Evolutionary conservation across 2,797 vertebrate species (phyloP), one percentile per base, ranked within the genome.

Genomic region (Pseudochaenichthys georgianus): DNA sequence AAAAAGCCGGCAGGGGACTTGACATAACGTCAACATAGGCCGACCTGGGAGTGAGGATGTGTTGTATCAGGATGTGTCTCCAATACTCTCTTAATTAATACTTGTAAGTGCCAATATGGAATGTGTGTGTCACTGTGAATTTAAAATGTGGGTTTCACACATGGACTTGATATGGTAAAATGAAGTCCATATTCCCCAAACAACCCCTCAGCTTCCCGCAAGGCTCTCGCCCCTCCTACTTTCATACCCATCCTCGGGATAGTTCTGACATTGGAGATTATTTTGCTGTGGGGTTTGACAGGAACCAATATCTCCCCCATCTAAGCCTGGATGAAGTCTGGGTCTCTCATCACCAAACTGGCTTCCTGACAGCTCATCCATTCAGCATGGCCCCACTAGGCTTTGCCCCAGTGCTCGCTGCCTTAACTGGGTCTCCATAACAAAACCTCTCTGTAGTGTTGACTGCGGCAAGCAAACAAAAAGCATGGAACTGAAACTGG

Each of bases 281-380:
- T 86, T 89, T 84, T 86, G 73, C 89, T 82, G 48, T 87, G 70
- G 82, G 85, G 73, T 74, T 55, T 94, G 94, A 95, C 89, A 92
- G 90, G 90, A 88, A 92, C 94, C 77, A 78, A 82, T 89, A 87
- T 85, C 75, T 63, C 64, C 70, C 72, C 93, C 93, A 94, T 95
- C 93, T 95, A 88, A 94, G 95, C 93, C 92, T 70, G 66, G 78
- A 80, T 76, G 90, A 93, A 95, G 95, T 95, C 94, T 88, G 92
- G 92, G 92, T 91, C 93, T 95, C 93, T 95, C 93, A 94, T 93
- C 95, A 94, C 91, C 94, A 87, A 92, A 85, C 92, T 93, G 80
- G 85, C 80, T 85, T 92, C 69, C 90, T 89, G 96, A 96, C 96
- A 95, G 93, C 91, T 91, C 96, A 97, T 97, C 95, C 94, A 96